Conservation (phyloP, 2,888 invertebrate genomes). For the Malthinus seriepunctatus region DNA sequence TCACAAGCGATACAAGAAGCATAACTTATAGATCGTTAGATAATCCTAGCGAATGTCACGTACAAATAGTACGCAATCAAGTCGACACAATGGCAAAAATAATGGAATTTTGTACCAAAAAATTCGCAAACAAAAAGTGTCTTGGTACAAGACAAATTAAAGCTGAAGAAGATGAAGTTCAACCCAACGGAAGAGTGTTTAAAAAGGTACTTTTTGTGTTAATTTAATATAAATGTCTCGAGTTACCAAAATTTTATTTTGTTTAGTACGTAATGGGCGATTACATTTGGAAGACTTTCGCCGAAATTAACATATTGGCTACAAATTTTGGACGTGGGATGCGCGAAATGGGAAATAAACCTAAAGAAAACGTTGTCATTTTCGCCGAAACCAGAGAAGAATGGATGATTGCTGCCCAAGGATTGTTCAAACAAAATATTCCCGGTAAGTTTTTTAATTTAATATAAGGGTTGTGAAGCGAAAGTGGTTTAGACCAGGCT, state of each 20-base stretch:
- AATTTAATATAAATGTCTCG: not conserved
- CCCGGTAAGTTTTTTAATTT: slow-evolving; percentile 69
- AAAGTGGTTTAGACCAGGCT: no score
- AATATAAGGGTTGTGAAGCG: no score
- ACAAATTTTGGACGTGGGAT: slow-evolving; percentile 83
- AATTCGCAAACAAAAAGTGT: slow-evolving; percentile 74
- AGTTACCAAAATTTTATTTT: slow-evolving; percentile 18
- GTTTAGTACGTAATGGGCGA: slow-evolving; percentile 87
- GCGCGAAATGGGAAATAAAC: slow-evolving; percentile 73
- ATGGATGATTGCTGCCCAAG: slow-evolving; percentile 97
- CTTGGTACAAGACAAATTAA: slow-evolving; percentile 90
- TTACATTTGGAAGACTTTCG: slow-evolving; percentile 87
- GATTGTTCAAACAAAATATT: slow-evolving; percentile 92
- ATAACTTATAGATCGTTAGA: slow-evolving; percentile 76
- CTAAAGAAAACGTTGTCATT: slow-evolving; percentile 80
- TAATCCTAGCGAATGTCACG: slow-evolving; percentile 70
- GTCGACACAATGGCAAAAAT: slow-evolving; percentile 84
- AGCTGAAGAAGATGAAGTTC: slow-evolving; percentile 91
- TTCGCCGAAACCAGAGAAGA: slow-evolving; percentile 98
- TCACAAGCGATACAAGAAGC: slow-evolving; percentile 65
- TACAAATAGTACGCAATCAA: slow-evolving; percentile 73
- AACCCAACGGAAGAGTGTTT: slow-evolving; percentile 92
- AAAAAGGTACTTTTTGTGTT: slow-evolving; percentile 75
- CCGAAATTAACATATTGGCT: slow-evolving; percentile 76
- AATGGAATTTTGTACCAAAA: slow-evolving; percentile 75